Base-by-base conservation (phyloP, 2,888 invertebrate species). In the Galerucella nymphaeae region DNA sequence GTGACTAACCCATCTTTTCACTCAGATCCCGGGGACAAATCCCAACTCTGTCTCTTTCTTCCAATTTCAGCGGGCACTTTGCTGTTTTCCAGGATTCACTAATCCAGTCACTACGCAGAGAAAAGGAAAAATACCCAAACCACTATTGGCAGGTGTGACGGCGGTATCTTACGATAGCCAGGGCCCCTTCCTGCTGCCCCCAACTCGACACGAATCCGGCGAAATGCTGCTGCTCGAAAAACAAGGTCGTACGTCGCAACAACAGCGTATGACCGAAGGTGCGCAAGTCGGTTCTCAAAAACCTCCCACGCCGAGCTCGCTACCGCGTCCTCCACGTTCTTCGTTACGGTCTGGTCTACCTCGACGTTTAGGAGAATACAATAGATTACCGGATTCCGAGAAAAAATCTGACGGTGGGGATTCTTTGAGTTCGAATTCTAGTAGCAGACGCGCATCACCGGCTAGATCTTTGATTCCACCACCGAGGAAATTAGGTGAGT, bases 61-160 rank as follows among this genome's bases (percentile, higher is more conserved):
- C 88, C 87, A 88, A 88, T 90, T 91, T 90, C 91, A 94, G 93
- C 93, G 93, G 82, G 94, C 92, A 84, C 91, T 94, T 83, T 94
- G 94, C 91, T 94, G 94, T 90, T 94, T 94, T 91, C 93, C 94
- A 90, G 92, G 91, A 90, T 90, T 92, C 91, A 88, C 92, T 91
- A 90, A 92, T 91, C 89, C 91, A 90, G 89, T 92, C 90, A 88
- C 91, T 91, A 86, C 91, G 90, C 89, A 91, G 90, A 88, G 92
- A 91, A 91, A 92, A 90, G 91, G 91, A 90, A 91, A 91, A 91
- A 89, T 92, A 89, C 89, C 92, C 91, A 90, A 92, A 88, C 90
- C 92, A 91, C 84, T 92, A 90, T 86, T 92, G 91, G 91, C 90
- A 89, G 87, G 90, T 90, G 90, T 91, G 86, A 88, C 86, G 75